A percentile compares a stretch with the other conserved stretches of the same genome.
Conservation (phyloP, 1,140 invertebrate species). For the Steinernema khuongi region DNA sequence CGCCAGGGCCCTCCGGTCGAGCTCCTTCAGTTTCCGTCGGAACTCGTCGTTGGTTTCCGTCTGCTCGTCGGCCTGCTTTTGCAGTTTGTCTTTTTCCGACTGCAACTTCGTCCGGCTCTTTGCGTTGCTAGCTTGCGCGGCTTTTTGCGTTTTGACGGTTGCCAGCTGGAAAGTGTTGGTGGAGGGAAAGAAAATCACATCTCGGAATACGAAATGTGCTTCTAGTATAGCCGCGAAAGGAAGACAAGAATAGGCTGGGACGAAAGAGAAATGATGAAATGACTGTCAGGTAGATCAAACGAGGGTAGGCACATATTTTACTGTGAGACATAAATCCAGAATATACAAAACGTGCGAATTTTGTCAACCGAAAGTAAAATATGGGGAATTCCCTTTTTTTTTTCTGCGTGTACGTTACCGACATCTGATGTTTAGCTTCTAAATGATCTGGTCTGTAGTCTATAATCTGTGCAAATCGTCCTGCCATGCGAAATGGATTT, state of each 20-base stretch:
- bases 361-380: too few species aligned
- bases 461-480: too few species aligned
- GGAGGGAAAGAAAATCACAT: not conserved
- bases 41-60: not conserved
- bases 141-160: constrained; percentile 16
- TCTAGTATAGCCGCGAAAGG: not conserved
- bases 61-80: not conserved
- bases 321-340: too few species aligned
- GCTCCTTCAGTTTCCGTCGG: not conserved
- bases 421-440: too few species aligned
- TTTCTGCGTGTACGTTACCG: too few species aligned
- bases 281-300: too few species aligned
- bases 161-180: not conserved
- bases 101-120: not conserved
- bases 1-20: not conserved
- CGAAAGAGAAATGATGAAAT: too few species aligned
- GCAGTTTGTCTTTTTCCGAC: not conserved
- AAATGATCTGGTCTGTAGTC: too few species aligned
- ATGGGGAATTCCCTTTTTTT: too few species aligned
- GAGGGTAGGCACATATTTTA: too few species aligned
- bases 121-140: not conserved
- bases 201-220: not conserved
- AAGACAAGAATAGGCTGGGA: not conserved
- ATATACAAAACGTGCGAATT: too few species aligned
- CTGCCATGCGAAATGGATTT: too few species aligned